These are phyloP conservation scores for Cantharis nigra DNA, from an alignment of 2,888 invertebrate genomes.

Conservation along the genomic window DNA sequence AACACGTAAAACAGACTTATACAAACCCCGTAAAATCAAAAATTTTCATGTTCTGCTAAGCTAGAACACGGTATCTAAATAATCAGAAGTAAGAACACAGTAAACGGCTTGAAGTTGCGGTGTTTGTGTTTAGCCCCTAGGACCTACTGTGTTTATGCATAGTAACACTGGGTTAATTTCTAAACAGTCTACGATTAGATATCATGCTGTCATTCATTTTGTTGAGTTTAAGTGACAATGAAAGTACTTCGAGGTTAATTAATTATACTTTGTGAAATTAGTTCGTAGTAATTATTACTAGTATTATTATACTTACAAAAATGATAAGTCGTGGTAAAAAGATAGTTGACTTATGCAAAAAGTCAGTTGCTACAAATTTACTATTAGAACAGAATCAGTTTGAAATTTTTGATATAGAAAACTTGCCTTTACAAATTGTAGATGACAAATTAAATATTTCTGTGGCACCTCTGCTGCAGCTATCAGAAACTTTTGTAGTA, in stretches of 20 bases:
- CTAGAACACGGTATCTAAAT: not conserved
- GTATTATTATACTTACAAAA: not conserved
- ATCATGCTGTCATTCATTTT: not conserved
- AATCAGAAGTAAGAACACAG: not conserved
- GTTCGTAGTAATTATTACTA: not conserved
- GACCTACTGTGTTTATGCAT: not conserved
- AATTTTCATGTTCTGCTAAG: not conserved
- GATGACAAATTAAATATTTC: too few relatives aligned
- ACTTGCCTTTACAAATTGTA: too few relatives aligned
- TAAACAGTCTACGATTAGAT: not conserved
- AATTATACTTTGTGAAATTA: not conserved
- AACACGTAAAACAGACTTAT: not conserved
- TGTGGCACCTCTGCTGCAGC: too few relatives aligned
- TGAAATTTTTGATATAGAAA: too few relatives aligned
- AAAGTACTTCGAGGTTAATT: not conserved
- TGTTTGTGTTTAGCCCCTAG: not conserved
- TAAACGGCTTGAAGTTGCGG: not conserved
- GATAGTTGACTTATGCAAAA: not conserved
- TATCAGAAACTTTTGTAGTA: too few relatives aligned
- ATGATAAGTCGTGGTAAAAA: not conserved
- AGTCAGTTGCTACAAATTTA: too few relatives aligned
- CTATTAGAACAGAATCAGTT: too few relatives aligned
- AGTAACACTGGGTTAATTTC: not conserved
- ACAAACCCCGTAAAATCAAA: not conserved
- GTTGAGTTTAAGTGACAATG: not conserved